Base-by-base conservation (phyloP, 2,797 vertebrate genomes). In the Spinibarbus caldwelli region DNA sequence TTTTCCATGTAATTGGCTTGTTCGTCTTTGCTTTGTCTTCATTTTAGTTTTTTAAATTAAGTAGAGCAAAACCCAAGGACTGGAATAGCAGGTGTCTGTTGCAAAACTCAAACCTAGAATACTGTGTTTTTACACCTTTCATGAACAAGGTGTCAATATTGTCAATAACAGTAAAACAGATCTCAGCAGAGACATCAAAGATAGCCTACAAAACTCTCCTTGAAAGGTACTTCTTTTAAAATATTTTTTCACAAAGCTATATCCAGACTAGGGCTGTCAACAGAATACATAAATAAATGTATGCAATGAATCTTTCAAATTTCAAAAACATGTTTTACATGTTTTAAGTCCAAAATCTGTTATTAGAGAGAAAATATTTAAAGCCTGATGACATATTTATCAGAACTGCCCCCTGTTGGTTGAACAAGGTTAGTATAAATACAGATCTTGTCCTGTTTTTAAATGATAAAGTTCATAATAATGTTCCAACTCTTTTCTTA, bases 21-120 rank as follows among this genome's bases (percentile, higher is more conserved):
- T 78, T 78, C 31, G 12, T 77, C 19, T 77, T n/a, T n/a, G n/a
- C n/a, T n/a, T 77, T 59, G n/a, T 78, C 36, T 41, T 78, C 15
- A 45, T 78, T 59, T 59, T 38, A 36, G 26, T 54, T 31, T 66
- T 79, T 66, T 6, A 66, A 66, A 66, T 66, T 15, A 79, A 79
- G 41, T 66, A 66, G 62, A 66, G 29, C 29, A 34, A 66, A 66
- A 34, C 62, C 62, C 62, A 66, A 34, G 29, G 62, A 34, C 62
- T 19, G 62, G 62, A 64, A 66, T 15, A 15, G 15, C 62, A 66
- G 62, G 62, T 66, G 29, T 66, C 62, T 34, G 14, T 34, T 34
- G 15, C 36, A 59, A 59, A 38, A 78, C 23, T 4, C 75, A 77
- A 77, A 59, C 12, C 34, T 26, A 45, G 70, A 45, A 29, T 29